Base-by-base conservation (phyloP, 2,113 vertebrate species). In the Piprites chloris region DNA sequence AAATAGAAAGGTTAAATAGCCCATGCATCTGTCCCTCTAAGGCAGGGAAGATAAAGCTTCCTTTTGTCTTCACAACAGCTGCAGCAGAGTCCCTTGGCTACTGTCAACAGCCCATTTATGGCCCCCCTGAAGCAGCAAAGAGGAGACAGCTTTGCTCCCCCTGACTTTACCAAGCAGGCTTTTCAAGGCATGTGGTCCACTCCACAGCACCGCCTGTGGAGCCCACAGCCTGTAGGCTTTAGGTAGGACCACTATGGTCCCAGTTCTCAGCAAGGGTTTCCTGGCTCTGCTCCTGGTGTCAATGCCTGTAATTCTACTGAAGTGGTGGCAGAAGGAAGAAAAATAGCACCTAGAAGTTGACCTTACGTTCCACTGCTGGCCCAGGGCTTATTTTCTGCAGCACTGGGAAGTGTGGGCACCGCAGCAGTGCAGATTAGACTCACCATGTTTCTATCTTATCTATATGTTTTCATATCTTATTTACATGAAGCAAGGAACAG, bases 1-100 rank as follows among this genome's bases (percentile, higher is more conserved):
- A 92, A 94, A 92, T 47, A 87, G 87, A 93, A 96, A 96, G 83
- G 88, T 93, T 89, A 87, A 89, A 90, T 33, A 85, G 86, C n/a
- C 35, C 0, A 39, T 27, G 0, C 2, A 1, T 4, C 59, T 95
- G 44, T 55, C 78, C 47, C 62, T 85, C 82, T 93, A 66, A 73
- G 78, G 87, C 75, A 63, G 33, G 30, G 56, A 94, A 79, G 66
- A 79, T 76, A 92, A 94, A 87, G 85, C 58, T 90, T 76, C 53
- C 46, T 61, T 93, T 89, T 95, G 76, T 92, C 74, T 82, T 88
- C 56, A 23, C 32, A 93, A 44, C 88, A 94, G 87, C 88, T 93
- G 90, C 59, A 44, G 53, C 87, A 80, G 47, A 90, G 59, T 46
- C 41, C 75, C 35, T 61, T 32, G 30, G 55, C 37, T 58, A 28